Base-by-base conservation (phyloP, 1,140 invertebrate species). In the Drosophila trapezifrons region DNA sequence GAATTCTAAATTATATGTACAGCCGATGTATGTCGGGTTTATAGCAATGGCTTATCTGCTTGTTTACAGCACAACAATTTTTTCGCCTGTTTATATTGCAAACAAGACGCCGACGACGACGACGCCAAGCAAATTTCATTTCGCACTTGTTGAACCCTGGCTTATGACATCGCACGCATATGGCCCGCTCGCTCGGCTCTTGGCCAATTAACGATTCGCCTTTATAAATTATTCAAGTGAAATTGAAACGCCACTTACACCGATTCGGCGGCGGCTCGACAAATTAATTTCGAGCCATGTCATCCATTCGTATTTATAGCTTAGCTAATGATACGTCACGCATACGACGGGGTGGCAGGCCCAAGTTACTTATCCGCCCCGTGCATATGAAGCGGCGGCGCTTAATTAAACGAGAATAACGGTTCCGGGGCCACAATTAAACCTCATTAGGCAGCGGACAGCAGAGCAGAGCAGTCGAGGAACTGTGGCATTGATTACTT, bases 81-180 rank as follows among this genome's bases (percentile, higher is more conserved):
- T 87, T 75, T 71, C 64, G 43, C 58, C 60, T 86, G 83, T 86
- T 86, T 76, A 56, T 76, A 74, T 64, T 73, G 67, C 69, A 63
- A 83, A 87, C 83, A 86, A 72, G 62, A 37, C 72, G n/a, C 18
- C 27, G 45, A 37, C 45, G 35, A 4, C 43, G 22, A 40, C 22
- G 35, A 65, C 27, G 38, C 35, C 27, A 43, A 46, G 49, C 56
- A 70, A 70, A 87, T 79, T 86, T 76, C 71, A 87, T 87, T 79
- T 85, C 42, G 60, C 84, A 89, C 84, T 89, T 86, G 82, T 87
- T 86, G 84, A 87, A 54, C 54, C 64, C 51, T 47, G 64, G 65
- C 66, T 52, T 76, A 70, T 77, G 63, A 57, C 49, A 38, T 52
- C 40, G 60, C 45, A 67, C 45, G 60, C 69, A 78, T 81, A 80